Evolutionary conservation across 2,797 vertebrate genomes (phyloP).

Genomic region (Glossophaga mutica): DNA sequence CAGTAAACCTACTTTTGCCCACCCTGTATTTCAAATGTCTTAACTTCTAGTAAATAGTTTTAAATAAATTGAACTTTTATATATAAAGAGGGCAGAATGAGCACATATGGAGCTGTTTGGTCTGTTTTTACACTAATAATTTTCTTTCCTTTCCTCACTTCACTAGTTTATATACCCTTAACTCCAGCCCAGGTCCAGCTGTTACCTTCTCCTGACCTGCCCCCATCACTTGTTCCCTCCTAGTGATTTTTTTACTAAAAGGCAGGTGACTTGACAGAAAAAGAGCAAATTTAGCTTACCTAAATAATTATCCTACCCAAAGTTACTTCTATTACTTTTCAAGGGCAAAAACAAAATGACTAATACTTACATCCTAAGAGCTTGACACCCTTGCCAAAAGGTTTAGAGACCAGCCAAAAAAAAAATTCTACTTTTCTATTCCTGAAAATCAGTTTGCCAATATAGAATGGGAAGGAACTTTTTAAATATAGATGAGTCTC

Average conservation of each 20-base stretch:
- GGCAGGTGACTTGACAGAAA: not conserved
- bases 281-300: not conserved
- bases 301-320: not conserved
- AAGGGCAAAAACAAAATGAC: not conserved
- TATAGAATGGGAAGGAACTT: not conserved
- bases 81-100: not conserved
- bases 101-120: not conserved
- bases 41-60: not conserved
- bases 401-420: not conserved
- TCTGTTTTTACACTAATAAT: not conserved
- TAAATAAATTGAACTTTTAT: not conserved
- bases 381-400: slow-evolving; percentile 7
- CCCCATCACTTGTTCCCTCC: not conserved
- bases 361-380: not conserved
- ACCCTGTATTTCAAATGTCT: not conserved
- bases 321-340: slow-evolving; percentile 18
- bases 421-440: not conserved
- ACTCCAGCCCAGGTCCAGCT: not conserved
- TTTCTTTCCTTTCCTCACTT: not conserved
- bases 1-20: not conserved
- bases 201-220: not conserved
- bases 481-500: not conserved
- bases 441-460: slow-evolving; percentile 32
- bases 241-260: slow-evolving; percentile 6
- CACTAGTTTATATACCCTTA: not conserved